A percentile compares a stretch with the other conserved stretches of the same genome.
These are phyloP conservation scores for Drosophila micromelanica DNA, from an alignment of 1,140 invertebrate genomes.

Conservation along the genomic window DNA sequence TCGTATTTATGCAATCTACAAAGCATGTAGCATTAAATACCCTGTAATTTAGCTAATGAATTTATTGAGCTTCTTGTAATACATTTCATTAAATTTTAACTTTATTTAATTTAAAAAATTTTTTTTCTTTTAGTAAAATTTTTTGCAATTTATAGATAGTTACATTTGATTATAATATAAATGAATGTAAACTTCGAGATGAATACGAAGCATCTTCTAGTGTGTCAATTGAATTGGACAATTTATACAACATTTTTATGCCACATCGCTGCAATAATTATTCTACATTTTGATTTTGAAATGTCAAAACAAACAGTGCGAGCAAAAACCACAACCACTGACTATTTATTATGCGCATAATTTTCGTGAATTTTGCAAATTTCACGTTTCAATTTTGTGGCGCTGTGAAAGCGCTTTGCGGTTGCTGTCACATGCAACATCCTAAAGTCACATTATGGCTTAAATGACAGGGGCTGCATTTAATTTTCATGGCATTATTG, in stretches of 20 bases:
- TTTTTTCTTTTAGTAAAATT: too few relatives aligned
- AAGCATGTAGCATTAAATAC: not conserved
- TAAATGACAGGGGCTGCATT: slow-evolving; percentile 1
- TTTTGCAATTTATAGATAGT: too few relatives aligned
- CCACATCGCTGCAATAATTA: slow-evolving; percentile 16
- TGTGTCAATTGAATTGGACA: not conserved
- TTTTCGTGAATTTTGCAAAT: slow-evolving; percentile 34
- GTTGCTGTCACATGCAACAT: slow-evolving; percentile 49
- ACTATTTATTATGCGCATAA: slow-evolving; percentile 52
- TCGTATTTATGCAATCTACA: too few relatives aligned
- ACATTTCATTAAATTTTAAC: too few relatives aligned
- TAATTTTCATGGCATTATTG: not conserved
- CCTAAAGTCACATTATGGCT: slow-evolving; percentile 36
- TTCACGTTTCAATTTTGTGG: slow-evolving; percentile 45
- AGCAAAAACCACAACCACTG: slow-evolving; percentile 14
- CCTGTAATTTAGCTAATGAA: not conserved
- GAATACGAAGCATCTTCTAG: not conserved
- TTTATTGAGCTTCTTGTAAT: too few relatives aligned
- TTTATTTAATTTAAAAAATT: too few relatives aligned
- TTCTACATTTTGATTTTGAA: slow-evolving; percentile 37
- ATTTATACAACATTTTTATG: slow-evolving; percentile 4
- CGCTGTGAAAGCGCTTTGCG: slow-evolving; percentile 50
- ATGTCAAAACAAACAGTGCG: slow-evolving; percentile 23
- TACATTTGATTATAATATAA: too few relatives aligned
- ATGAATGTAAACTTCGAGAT: too few relatives aligned